Evolutionary conservation across 1,140 invertebrate genomes (phyloP), one percentile per base, ranked within the genome.

Genomic region (Zeugodacus cucurbitae): DNA sequence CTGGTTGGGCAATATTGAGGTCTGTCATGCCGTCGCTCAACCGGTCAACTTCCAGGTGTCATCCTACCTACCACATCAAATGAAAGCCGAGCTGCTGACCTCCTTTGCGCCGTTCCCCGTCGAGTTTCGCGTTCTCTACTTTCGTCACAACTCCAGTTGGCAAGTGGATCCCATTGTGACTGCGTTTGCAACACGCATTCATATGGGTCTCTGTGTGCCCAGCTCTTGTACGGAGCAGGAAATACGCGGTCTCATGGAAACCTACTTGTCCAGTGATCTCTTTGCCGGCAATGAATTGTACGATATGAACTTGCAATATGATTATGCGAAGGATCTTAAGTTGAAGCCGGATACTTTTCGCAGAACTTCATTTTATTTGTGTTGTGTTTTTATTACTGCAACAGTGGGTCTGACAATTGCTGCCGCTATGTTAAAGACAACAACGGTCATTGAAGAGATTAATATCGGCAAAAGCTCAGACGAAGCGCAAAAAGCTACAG

Each of bases 321-420:
- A 10, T 90, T 17, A n/a, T 82, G 20, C 89, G 89, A 22, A 90
- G 90, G 10, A 91, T 88, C 64, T 57, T 90, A 22, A 89, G 91
- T 0, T 58, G 91, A 44, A 89, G 67, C 1, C 90, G 90, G 8
- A 37, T 90, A 48, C 88, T 89, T 26, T 86, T 90, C 0, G 1
- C 89, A 0, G 54, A 87, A 0, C 1, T n/a, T 90, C 89, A 0
- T 95, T 95, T 0, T 89, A 93, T 11, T 94, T 94, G 6, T 29
- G n/a, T 22, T 64, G 62, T 11, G 5, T 29, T 64, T 64, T 64
- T 64, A 6, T 64, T 29, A 88, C 93, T 94, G 70, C 89, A 26
- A 64, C 62, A 64, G 29, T 64, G 3, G 62, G n/a, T 29, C 62
- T 64, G 5, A 64, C 62, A 29, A 26, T 29, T 5, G 62, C n/a